Evolutionary conservation across 2,888 invertebrate species (phyloP), one percentile per base, ranked within the genome.

Genomic region (Philereme vetulata): DNA sequence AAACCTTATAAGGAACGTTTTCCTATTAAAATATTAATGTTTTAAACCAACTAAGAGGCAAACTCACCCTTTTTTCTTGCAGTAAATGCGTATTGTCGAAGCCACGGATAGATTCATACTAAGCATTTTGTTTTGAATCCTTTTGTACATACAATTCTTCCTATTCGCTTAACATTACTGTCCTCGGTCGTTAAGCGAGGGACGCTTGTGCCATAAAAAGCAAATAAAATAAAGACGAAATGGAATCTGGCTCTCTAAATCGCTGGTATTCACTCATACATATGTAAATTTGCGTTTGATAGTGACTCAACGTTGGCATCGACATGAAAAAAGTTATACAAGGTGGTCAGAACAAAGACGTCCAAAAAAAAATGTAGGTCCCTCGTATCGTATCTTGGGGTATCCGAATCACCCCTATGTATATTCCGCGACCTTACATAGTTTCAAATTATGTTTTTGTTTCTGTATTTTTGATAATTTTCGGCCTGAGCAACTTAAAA

Each of bases 221-320:
- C 70, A 74, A 75, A 78, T 85, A 80, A 83, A 83, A 82, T 77
- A 77, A 72, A 72, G 71, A 72, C 71, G 71, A 70, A 79, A 82
- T 80, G 77, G 77, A 83, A 78, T 73, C 75, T 67, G 70, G 61
- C 70, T 75, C 64, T 70, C 70, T 62, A 68, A 69, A 74, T 71
- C 68, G 76, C 76, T 73, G 72, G 65, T 73, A 66, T 68, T 72
- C 67, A 68, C 72, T 75, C 77, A 75, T 78, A 74, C 78, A 75
- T 80, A 86, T 82, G 85, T 76, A 81, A 85, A 86, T 85, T 76
- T 76, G 71, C 72, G 72, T 71, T 82, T 80, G 76, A 78, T 73
- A 74, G 67, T 70, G 64, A 67, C 56, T 43, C 52, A 21, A 51
- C 38, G 54, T 42, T 44, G 59, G 50, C 59, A 45, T 51, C 42